A percentile compares a stretch with the other conserved stretches of the same genome.
These are phyloP conservation scores for Microctonus brassicae DNA, from an alignment of 2,888 invertebrate species.

Conservation along the genomic window DNA sequence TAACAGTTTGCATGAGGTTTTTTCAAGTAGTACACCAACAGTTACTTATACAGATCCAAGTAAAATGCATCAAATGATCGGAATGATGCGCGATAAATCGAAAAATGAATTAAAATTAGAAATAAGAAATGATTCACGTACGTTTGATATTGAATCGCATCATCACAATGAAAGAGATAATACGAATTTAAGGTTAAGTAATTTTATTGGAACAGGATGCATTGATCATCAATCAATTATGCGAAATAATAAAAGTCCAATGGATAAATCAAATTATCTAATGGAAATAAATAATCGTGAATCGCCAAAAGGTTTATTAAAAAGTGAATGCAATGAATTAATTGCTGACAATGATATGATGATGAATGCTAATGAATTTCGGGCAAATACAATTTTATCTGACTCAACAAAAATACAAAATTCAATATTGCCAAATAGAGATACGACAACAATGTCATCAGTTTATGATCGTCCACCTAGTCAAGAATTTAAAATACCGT, in stretches of 20 bases:
- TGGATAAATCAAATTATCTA: constrained; percentile 48
- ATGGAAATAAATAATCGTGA: constrained; percentile 46
- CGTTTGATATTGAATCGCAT: constrained; percentile 54
- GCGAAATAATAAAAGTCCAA: neutral
- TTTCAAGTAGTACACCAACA: constrained; percentile 52
- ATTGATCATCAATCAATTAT: constrained; percentile 44
- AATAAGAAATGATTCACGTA: constrained; percentile 52
- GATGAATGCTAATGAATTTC: constrained; percentile 40
- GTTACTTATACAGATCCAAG: constrained; percentile 60
- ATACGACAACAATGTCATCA: constrained; percentile 41
- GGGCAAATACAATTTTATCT: neutral
- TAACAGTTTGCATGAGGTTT: constrained; percentile 46
- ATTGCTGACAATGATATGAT: constrained; percentile 45
- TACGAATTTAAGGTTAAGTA: constrained; percentile 42
- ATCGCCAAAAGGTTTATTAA: constrained; percentile 40
- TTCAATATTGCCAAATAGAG: constrained; percentile 49
- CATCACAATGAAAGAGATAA: constrained; percentile 48
- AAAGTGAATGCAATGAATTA: constrained; percentile 3
- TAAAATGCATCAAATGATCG: constrained; percentile 52
- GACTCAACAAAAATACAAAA: neutral
- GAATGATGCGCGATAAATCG: constrained; percentile 50
- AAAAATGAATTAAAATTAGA: constrained; percentile 57
- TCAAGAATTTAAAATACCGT: constrained; percentile 50
- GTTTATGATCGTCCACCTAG: constrained; percentile 35
- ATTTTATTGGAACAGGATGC: constrained; percentile 37